Evolutionary conservation across 2,113 vertebrate species (phyloP).

Genomic region (Cinclus mexicanus): DNA sequence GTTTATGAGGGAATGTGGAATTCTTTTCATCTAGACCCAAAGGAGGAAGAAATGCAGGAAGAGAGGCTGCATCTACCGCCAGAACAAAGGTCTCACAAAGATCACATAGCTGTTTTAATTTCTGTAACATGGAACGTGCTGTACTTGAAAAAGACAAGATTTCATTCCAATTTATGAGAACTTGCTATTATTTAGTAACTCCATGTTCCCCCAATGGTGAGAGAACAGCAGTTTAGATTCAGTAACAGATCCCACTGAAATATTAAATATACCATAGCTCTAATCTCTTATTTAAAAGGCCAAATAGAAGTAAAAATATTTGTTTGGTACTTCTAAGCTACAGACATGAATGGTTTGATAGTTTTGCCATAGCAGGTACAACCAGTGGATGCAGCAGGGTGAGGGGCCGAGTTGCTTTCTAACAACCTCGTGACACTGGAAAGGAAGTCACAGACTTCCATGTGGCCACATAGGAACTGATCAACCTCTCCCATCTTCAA

Average conservation of each 20-base stretch:
- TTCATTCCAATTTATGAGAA: not conserved
- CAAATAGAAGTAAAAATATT: not conserved
- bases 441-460: not conserved
- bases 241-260: not conserved
- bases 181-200: not conserved
- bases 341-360: not conserved
- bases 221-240: not conserved
- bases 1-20: not conserved
- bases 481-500: not conserved
- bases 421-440: not conserved
- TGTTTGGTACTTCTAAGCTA: not conserved
- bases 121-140: not conserved
- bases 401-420: not conserved
- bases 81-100: not conserved
- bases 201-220: not conserved
- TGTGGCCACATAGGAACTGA: not conserved
- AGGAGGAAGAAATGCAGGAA: not conserved
- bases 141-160: not conserved
- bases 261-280: not conserved
- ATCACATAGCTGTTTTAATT: not conserved
- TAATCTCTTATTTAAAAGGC: not conserved
- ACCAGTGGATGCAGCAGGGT: not conserved
- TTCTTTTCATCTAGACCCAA: not conserved
- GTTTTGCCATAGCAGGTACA: not conserved
- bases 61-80: not conserved